A percentile compares a stretch with the other conserved stretches of the same genome.
Conservation (phyloP, 2,797 vertebrate genomes). For the Malacoraja senta region DNA sequence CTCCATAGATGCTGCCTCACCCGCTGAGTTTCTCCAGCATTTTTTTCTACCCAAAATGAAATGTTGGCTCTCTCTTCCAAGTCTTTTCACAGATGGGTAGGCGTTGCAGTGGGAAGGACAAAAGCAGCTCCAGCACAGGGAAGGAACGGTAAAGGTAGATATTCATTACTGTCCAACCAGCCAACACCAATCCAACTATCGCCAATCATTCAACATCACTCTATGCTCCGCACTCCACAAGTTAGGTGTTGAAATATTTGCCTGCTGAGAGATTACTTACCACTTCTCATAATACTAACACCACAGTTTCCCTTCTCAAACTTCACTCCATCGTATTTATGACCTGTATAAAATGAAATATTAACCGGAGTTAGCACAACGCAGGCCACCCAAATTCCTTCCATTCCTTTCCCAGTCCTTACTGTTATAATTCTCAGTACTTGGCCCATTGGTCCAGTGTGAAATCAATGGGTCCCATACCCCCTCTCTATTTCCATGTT, state of each 20-base stretch:
- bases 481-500: too few relatives aligned
- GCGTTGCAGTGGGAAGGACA: not conserved
- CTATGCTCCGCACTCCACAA: not conserved
- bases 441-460: too few relatives aligned
- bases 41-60: not conserved
- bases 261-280: slow-evolving; percentile 57
- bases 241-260: not conserved
- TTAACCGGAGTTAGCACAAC: not conserved
- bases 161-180: not conserved
- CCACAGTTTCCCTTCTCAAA: slow-evolving; percentile 92
- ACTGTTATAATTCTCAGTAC: not conserved
- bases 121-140: too few relatives aligned
- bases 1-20: too few relatives aligned
- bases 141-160: not conserved
- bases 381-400: not conserved
- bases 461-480: too few relatives aligned
- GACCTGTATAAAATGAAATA: slow-evolving; percentile 59
- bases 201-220: not conserved
- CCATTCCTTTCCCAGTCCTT: not conserved
- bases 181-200: not conserved
- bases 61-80: not conserved
- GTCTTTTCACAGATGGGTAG: not conserved
- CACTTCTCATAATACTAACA: slow-evolving; percentile 92
- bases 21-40: too few relatives aligned
- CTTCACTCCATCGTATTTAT: slow-evolving; percentile 88